Conservation (phyloP, 2,797 vertebrate species). For the Sebastes wilsoni region DNA sequence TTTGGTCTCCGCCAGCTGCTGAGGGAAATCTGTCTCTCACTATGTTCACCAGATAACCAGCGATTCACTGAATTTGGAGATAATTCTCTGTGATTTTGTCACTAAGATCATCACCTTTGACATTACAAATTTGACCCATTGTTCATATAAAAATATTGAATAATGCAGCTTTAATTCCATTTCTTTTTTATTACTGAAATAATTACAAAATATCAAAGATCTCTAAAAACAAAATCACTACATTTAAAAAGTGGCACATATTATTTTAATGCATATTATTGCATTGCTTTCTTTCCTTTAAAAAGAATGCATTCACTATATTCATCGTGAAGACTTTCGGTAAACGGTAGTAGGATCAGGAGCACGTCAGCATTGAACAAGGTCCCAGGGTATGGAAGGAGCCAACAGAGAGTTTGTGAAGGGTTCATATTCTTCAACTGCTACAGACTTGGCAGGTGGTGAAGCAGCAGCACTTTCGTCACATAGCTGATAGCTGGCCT, state of each 20-base stretch:
- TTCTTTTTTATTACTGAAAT: not conserved
- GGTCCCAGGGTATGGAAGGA: conserved; percentile 64
- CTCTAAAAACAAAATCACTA: not conserved
- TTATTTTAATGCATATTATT: not conserved
- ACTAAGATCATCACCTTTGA: not conserved
- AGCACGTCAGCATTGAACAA: conserved; percentile 54
- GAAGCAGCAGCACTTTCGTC: not conserved
- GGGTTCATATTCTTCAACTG: conserved; percentile 4
- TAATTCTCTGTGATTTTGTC: not conserved
- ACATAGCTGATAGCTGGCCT: not conserved
- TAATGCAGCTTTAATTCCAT: not conserved
- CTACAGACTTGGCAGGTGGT: not conserved
- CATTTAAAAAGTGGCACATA: not conserved
- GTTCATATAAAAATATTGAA: not conserved
- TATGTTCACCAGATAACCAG: not conserved
- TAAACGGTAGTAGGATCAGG: not conserved
- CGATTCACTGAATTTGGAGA: not conserved
- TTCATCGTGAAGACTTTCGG: not conserved
- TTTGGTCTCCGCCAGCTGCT: not conserved
- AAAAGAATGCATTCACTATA: not conserved
- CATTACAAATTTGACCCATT: not conserved
- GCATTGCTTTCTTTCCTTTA: not conserved
- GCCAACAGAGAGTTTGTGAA: not conserved
- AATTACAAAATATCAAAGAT: not conserved
- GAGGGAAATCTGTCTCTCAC: not conserved